Evolutionary conservation across 2,888 invertebrate genomes (phyloP).

Genomic region (Drepana falcataria): DNA sequence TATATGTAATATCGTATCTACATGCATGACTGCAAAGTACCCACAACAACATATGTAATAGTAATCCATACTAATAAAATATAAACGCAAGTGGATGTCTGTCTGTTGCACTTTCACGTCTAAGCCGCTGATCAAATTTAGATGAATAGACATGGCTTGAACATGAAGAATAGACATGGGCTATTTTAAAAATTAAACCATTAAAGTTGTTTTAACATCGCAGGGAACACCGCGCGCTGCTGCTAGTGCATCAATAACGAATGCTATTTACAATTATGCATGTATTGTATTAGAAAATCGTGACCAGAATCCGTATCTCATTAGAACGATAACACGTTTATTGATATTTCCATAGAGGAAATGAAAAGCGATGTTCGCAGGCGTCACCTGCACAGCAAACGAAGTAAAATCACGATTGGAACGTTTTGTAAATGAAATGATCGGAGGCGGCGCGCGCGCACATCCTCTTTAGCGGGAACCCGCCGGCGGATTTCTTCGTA

Average conservation of each 20-base stretch:
- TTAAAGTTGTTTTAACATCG: too few relatives aligned
- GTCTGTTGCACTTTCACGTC: too few relatives aligned
- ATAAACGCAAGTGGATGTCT: too few relatives aligned
- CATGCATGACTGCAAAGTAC: too few relatives aligned
- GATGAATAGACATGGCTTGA: too few relatives aligned
- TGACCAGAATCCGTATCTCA: slow-evolving; percentile 46
- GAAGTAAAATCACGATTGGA: slow-evolving; percentile 43
- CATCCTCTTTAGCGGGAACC: slow-evolving; percentile 71
- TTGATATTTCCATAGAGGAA: slow-evolving; percentile 61
- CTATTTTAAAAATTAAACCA: too few relatives aligned
- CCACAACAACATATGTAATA: too few relatives aligned
- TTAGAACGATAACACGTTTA: slow-evolving; percentile 65
- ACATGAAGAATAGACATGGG: too few relatives aligned
- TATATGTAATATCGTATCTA: too few relatives aligned
- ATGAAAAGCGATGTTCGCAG: slow-evolving; percentile 42
- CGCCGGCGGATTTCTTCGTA: slow-evolving; percentile 57
- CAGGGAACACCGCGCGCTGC: too few relatives aligned
- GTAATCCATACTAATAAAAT: too few relatives aligned
- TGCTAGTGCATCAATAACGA: not conserved
- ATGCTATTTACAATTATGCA: slow-evolving; percentile 13
- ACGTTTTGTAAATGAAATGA: slow-evolving; percentile 64
- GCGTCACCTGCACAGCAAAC: slow-evolving; percentile 46
- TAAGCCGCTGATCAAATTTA: too few relatives aligned
- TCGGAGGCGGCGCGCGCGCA: slow-evolving; percentile 43
- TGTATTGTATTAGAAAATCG: slow-evolving; percentile 37